Conservation (phyloP, 2,888 invertebrate genomes). For the Metalampra italica region DNA sequence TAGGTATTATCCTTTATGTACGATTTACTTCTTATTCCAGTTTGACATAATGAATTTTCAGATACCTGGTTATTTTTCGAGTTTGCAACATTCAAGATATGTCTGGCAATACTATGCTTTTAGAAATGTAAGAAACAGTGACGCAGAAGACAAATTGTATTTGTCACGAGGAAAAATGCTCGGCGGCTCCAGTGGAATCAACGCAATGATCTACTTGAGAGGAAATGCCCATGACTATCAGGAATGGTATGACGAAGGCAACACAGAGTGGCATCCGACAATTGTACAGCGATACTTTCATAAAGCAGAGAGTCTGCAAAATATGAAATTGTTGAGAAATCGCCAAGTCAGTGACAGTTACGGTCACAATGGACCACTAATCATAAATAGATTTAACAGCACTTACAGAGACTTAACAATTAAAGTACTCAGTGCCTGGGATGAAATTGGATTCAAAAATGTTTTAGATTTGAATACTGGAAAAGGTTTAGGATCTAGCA, state of each 20-base stretch:
- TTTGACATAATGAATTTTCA: no score
- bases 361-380: constrained; percentile 61
- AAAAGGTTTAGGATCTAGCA: constrained; percentile 66
- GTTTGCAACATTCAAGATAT: constrained; percentile 55
- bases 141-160: constrained; percentile 72
- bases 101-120: constrained; percentile 92
- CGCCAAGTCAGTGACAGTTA: constrained; percentile 34
- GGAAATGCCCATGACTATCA: constrained; percentile 72
- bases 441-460: constrained; percentile 58
- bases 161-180: constrained; percentile 82
- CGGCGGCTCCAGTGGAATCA: constrained; percentile 77
- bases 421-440: constrained; percentile 48
- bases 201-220: constrained; percentile 77
- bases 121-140: constrained; percentile 83
- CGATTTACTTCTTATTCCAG: no score
- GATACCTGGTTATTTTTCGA: constrained; percentile 27
- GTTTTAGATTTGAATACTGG: constrained; percentile 58
- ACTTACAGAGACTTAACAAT: constrained; percentile 44
- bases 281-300: constrained; percentile 67
- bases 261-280: constrained; percentile 73
- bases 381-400: constrained; percentile 60
- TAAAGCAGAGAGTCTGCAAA: constrained; percentile 68
- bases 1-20: no score
- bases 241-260: constrained; percentile 73
- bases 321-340: constrained; percentile 26